Conservation (phyloP, 2,888 invertebrate genomes). For the Aspidapion aeneum region DNA sequence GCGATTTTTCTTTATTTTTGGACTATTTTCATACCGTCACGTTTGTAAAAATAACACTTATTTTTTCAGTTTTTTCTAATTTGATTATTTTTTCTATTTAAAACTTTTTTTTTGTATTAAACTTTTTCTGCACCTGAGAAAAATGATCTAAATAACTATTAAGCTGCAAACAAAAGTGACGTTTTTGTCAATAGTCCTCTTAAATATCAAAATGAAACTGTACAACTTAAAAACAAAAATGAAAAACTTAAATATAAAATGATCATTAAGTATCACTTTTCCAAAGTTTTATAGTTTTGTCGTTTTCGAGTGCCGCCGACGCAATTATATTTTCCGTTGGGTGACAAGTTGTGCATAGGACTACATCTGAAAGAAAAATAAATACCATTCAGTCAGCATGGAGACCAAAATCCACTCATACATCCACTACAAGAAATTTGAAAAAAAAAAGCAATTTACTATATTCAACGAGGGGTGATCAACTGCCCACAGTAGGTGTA, state of each 20-base stretch:
- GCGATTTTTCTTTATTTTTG: too few relatives aligned
- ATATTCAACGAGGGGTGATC: too few relatives aligned
- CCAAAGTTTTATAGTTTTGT: slow-evolving; percentile 99
- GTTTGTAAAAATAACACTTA: neutral
- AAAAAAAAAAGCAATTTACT: too few relatives aligned
- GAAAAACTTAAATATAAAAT: slow-evolving; percentile 6
- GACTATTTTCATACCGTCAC: too few relatives aligned
- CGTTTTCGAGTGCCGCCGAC: slow-evolving; percentile 96
- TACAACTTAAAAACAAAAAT: slow-evolving; percentile 22
- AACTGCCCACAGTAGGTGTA: too few relatives aligned
- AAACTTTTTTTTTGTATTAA: too few relatives aligned
- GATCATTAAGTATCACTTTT: slow-evolving; percentile 84
- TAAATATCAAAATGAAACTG: slow-evolving; percentile 7
- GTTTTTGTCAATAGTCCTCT: too few relatives aligned
- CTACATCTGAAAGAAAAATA: slow-evolving; percentile 61
- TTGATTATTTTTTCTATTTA: neutral
- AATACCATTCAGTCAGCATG: neutral
- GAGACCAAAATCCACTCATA: neutral
- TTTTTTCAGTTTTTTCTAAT: neutral
- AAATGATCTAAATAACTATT: too few relatives aligned
- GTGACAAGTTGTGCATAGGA: slow-evolving; percentile 97
- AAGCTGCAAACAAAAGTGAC: too few relatives aligned
- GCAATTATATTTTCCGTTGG: slow-evolving; percentile 99
- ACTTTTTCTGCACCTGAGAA: too few relatives aligned
- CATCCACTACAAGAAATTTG: too few relatives aligned